These are phyloP conservation scores for Panulirus ornatus DNA, from an alignment of 1,140 invertebrate genomes.

Conservation along the genomic window DNA sequence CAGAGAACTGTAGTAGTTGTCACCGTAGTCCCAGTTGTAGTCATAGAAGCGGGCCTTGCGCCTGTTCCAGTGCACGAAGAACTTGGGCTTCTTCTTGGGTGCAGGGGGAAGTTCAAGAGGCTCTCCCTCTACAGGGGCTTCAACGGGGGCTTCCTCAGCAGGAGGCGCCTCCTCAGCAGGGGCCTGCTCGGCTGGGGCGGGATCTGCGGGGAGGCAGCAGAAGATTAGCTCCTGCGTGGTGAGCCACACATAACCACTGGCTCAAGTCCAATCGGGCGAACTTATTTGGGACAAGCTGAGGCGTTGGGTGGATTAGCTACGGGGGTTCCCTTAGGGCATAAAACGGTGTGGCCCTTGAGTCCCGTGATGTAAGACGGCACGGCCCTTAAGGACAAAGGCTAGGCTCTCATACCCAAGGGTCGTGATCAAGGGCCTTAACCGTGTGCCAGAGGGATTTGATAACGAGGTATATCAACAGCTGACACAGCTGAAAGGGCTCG, in stretches of 20 bases:
- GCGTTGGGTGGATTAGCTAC: not conserved
- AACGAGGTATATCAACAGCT: no score
- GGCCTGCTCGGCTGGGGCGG: not conserved
- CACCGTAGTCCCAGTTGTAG: constrained; percentile 75
- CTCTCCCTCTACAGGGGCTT: constrained; percentile 57
- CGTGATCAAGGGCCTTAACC: no score
- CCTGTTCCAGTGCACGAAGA: constrained; percentile 75
- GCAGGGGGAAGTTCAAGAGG: constrained; percentile 66
- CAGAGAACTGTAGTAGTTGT: constrained; percentile 74
- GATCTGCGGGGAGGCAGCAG: not conserved
- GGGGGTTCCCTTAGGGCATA: not conserved
- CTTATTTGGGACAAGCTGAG: not conserved
- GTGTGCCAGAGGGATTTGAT: no score
- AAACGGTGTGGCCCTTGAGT: not conserved
- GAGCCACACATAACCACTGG: not conserved
- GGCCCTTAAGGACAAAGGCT: no score
- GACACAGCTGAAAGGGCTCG: no score
- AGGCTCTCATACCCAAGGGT: no score
- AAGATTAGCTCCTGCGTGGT: not conserved
- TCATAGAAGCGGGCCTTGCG: constrained; percentile 74
- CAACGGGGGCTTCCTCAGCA: constrained; percentile 36
- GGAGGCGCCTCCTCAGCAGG: constrained; percentile 37
- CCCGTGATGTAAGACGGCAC: not conserved
- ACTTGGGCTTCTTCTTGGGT: constrained; percentile 75
- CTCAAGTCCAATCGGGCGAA: not conserved